Percentiles rank a stretch among this genome's conserved stretches.
phyloP scores from a whole-genome alignment of 2,113 vertebrate genomes.

The Tricholaema leucomelas region DNA sequence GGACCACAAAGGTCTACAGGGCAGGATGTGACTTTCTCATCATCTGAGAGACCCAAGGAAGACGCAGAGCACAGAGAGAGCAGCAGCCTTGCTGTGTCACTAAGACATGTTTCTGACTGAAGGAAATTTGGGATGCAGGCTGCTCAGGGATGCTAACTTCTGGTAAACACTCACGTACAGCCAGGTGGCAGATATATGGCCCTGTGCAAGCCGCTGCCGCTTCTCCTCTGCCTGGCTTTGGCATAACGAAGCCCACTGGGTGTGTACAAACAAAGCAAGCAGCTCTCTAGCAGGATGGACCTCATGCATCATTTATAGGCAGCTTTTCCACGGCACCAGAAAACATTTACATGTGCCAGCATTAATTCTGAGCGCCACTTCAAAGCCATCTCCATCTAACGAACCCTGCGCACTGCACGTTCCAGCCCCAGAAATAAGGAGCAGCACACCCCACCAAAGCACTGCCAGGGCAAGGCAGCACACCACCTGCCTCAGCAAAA shows the following conservation, averaged over 20 bases:
- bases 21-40: neutral
- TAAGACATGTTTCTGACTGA: neutral
- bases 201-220: neutral
- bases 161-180: neutral
- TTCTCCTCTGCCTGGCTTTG: neutral
- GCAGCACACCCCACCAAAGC: conserved; percentile 45
- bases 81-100: neutral
- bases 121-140: neutral
- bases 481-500: conserved; percentile 66
- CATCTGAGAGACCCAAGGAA: neutral
- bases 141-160: neutral
- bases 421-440: conserved; percentile 64
- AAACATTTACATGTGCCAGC: conserved; percentile 58
- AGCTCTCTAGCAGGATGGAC: conserved; percentile 42
- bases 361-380: conserved; percentile 59
- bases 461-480: conserved; percentile 23
- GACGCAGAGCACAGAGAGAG: neutral
- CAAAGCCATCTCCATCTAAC: conserved; percentile 64
- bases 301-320: conserved; percentile 63
- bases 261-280: conserved; percentile 51
- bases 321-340: conserved; percentile 37
- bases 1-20: neutral
- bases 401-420: conserved; percentile 39
- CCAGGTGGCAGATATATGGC: neutral
- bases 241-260: neutral